Evolutionary conservation across 2,113 vertebrate species (phyloP), one percentile per base, ranked within the genome.

Genomic region (Ailuropoda melanoleuca): DNA sequence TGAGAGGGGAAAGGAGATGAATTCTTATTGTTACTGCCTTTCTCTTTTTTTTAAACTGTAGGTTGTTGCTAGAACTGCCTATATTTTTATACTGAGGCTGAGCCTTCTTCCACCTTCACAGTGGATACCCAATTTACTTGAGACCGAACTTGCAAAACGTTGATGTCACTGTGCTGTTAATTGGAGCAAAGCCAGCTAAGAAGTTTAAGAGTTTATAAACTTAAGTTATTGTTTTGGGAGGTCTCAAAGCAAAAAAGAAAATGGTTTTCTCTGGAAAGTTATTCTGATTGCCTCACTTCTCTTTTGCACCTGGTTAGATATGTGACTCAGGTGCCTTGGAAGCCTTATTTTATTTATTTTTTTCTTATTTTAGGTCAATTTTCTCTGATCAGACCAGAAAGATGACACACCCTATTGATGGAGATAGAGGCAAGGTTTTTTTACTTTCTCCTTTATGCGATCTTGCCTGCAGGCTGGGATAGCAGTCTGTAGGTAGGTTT

Each of bases 171-270:
- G 11, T 86, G 14, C 23, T 92, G 21, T 82, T 96, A 94, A 78
- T 8, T 55, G 34, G 87, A 86, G 21, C 21, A 78, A 87, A 86
- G 31, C 72, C 39, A 95, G 13, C 66, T 37, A 86, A 92, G 17
- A 95, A 50, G 15, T 74, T 66, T 39, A 58, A 96, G 58, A 93
- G 77, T 92, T 92, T 75, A 75, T 39, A 75, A 88, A 56, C 85
- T 83, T 31, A 56, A 81, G 24, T 84, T 56, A 80, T 58, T 77
- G 62, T n/a, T 84, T 90, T 43, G 19, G 34, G 39, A 97, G 18
- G 2, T 92, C 55, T 86, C 78, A 93, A 92, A 78, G 66, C 31
- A 92, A 86, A 83, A 58, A 29, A 84, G 70, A 92, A 81, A 62
- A 90, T 86, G 46, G 5, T 24, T 93, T 94, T 92, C 64, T 75